A percentile compares a stretch with the other conserved stretches of the same genome.
Conservation (phyloP, 1,140 invertebrate genomes). For the Goniozus legneri region DNA sequence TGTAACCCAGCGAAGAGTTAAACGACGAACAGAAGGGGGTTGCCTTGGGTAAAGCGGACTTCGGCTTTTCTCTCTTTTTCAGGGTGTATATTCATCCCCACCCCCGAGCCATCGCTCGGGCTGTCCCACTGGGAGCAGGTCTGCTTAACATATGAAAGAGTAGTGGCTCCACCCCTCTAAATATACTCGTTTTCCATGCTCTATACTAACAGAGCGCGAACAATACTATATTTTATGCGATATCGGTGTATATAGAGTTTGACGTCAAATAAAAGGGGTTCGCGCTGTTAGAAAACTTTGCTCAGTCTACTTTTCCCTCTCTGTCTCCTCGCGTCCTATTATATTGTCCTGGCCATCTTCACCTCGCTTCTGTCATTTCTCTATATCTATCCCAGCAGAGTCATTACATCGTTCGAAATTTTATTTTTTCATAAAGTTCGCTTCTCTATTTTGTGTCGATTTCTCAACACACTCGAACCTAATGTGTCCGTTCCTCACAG, state of each 20-base stretch:
- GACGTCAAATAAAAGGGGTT: constrained; percentile 35
- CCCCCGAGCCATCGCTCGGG: too few species aligned
- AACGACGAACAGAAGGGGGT: not conserved
- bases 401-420: not conserved
- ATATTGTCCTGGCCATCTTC: too few species aligned
- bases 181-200: constrained; percentile 44
- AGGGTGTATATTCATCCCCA: too few species aligned
- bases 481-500: too few species aligned
- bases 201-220: constrained; percentile 42
- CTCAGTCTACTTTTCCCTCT: not conserved
- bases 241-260: constrained; percentile 38
- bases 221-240: constrained; percentile 47
- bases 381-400: not conserved
- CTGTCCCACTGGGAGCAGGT: too few species aligned
- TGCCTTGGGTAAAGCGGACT: not conserved
- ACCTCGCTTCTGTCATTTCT: not conserved
- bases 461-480: too few species aligned
- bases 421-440: not conserved
- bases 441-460: too few species aligned
- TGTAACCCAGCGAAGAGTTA: not conserved
- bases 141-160: constrained; percentile 50
- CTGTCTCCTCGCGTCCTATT: constrained; percentile 2
- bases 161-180: constrained; percentile 39
- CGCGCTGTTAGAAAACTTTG: constrained; percentile 12
- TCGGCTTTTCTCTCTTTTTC: not conserved